Base-by-base conservation (phyloP, 1,140 invertebrate species). In the Carposina sasakii region DNA sequence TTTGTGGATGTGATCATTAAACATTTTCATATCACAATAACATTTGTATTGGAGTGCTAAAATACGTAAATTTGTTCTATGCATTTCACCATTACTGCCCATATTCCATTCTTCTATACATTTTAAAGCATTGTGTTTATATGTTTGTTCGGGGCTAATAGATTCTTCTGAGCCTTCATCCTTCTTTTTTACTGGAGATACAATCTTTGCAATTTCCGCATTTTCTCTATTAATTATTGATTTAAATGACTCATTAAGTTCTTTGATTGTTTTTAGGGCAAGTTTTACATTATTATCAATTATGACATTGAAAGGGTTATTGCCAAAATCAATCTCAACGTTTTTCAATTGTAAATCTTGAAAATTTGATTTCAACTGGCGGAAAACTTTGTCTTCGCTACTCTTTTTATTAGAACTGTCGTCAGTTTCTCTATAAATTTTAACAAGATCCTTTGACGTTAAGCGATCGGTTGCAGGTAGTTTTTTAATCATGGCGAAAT, bases 61-160 rank as follows among this genome's bases (percentile, higher is more conserved):
- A 8, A 90, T 57, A 24, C 86, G 78, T 31, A 85, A 57, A 16
- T 63, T 61, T 2, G 81, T 66, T 53, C 89, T 70, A 41, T 72
- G 76, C 45, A 84, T 79, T 71, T 90, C 89, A 15, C 84, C 87
- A 42, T 85, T 74, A 8, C 87, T 52, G 8, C 78, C 88, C 58
- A 81, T 78, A 4, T 63, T 66, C 87, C 88, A 89, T 72, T 90
- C 88, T 20, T 86, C 73, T 16, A 83, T 68, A 58, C 76, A 82
- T 57, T 81, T 84, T 24, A 81, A 46, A 30, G 64, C 67, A 45
- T 84, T 81, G 23, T 56, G 13, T 54, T 75, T 81, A 40, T 72
- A 71, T 12, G 69, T 34, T 53, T 81, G 71, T 60, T 81, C 77
- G 12, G 45, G 26, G 51, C 57, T 70, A n/a, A 71, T 54, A 5